Percentiles rank a stretch among this genome's conserved stretches.
phyloP scores from a whole-genome alignment of 2,113 vertebrate genomes.

The Hemiscyllium ocellatum region DNA sequence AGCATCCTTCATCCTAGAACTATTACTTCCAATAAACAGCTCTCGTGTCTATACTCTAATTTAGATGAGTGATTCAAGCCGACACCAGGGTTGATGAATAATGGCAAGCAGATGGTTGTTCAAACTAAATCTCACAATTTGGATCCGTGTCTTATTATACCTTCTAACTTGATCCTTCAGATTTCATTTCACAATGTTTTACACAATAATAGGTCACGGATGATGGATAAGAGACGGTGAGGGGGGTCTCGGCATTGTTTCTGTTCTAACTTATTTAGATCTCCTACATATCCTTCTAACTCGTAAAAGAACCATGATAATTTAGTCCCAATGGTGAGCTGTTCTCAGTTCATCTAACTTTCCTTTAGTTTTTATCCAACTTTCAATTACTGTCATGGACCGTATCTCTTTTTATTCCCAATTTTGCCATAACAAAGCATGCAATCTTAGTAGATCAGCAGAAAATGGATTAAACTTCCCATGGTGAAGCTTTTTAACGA shows the following conservation, averaged over 20 bases:
- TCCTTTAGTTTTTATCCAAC: slow-evolving; percentile 29
- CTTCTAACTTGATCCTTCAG: neutral
- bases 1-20: neutral
- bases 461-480: neutral
- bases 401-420: neutral
- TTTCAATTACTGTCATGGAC: neutral
- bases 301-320: neutral
- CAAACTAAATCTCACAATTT: neutral
- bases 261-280: neutral
- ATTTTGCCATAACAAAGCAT: neutral
- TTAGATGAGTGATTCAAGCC: neutral
- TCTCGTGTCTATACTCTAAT: neutral
- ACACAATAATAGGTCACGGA: neutral
- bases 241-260: neutral
- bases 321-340: slow-evolving; percentile 24
- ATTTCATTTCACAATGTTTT: neutral
- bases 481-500: neutral
- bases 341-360: slow-evolving; percentile 16
- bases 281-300: neutral
- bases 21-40: neutral
- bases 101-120: neutral
- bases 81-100: neutral
- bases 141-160: neutral
- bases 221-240: neutral
- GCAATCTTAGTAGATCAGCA: slow-evolving; percentile 12